Conservation (phyloP, 2,888 invertebrate species). For the Drosophila vallismaia region DNA sequence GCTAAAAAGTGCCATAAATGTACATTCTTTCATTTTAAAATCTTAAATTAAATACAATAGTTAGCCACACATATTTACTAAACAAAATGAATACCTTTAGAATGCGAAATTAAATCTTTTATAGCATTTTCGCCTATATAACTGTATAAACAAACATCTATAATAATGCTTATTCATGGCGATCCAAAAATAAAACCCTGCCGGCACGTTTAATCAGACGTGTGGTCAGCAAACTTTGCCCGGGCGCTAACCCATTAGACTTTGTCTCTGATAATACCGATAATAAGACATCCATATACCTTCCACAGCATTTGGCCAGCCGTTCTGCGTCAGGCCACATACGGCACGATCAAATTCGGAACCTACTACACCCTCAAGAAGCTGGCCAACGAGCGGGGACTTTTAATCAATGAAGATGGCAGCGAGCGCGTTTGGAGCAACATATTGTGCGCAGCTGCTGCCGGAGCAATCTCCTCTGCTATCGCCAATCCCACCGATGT, state of each 20-base stretch:
- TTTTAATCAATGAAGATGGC: constrained; percentile 83
- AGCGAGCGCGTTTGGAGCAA: constrained; percentile 87
- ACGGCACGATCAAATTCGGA: constrained; percentile 98
- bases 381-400: constrained; percentile 86
- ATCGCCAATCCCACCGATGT: constrained; percentile 98
- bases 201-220: constrained; percentile 36
- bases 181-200: constrained; percentile 21
- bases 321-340: constrained; percentile 95
- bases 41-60: no score
- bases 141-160: constrained; percentile 12
- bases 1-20: background rate
- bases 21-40: no score
- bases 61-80: no score
- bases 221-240: constrained; percentile 55
- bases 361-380: constrained; percentile 96
- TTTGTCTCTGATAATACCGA: constrained; percentile 46
- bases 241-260: constrained; percentile 51
- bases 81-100: no score
- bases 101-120: background rate
- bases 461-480: constrained; percentile 94
- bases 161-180: constrained; percentile 14
- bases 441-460: constrained; percentile 90
- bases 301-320: constrained; percentile 93
- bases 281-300: constrained; percentile 1
- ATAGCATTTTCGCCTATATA: background rate